These are phyloP conservation scores for Hycleus phaleratus DNA, from an alignment of 1,140 invertebrate species.

Conservation along the genomic window DNA sequence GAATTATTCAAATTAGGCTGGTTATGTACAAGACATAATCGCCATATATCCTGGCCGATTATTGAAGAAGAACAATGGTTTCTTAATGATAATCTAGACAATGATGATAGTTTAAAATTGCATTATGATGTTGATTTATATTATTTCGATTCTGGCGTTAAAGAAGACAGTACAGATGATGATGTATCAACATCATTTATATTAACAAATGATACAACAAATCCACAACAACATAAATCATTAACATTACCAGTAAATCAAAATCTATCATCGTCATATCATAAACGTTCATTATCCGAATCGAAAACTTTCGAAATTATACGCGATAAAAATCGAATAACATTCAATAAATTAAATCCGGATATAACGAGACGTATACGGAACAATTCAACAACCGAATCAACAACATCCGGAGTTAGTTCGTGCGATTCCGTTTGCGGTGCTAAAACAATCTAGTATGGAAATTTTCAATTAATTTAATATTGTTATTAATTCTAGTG, in stretches of 20 bases:
- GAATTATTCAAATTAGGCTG: constrained; percentile 68
- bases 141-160: constrained; percentile 8
- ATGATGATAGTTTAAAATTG: constrained; percentile 1
- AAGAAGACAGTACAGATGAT: constrained; percentile 9
- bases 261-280: constrained; percentile 41
- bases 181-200: constrained; percentile 3
- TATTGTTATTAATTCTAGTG: not conserved
- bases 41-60: constrained; percentile 78
- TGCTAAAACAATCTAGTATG: constrained; percentile 48
- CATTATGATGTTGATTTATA: not conserved
- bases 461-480: constrained; percentile 19
- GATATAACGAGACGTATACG: constrained; percentile 41
- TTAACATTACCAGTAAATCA: constrained; percentile 47
- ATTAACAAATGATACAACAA: not conserved
- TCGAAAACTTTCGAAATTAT: constrained; percentile 51
- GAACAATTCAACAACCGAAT: constrained; percentile 56
- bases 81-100: not conserved
- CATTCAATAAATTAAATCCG: constrained; percentile 11
- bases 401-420: constrained; percentile 69
- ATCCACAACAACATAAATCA: constrained; percentile 38
- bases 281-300: constrained; percentile 54
- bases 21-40: constrained; percentile 72
- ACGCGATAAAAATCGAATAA: constrained; percentile 18
- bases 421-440: constrained; percentile 62
- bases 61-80: constrained; percentile 57